Conservation (phyloP, 2,113 vertebrate genomes). For the Felis chaus region DNA sequence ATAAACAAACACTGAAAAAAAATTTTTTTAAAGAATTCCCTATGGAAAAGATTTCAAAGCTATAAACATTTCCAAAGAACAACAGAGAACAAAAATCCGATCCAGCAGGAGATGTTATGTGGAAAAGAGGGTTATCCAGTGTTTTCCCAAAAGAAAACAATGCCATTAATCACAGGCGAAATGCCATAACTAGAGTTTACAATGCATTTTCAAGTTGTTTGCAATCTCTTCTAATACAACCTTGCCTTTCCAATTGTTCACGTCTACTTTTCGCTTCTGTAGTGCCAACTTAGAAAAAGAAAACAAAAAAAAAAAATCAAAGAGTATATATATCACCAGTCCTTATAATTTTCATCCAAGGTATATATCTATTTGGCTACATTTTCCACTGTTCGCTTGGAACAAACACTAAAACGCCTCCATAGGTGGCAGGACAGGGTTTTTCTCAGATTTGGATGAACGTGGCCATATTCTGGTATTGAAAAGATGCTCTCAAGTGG, state of each 20-base stretch:
- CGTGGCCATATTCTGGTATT: neutral
- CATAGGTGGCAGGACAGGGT: neutral
- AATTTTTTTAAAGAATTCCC: neutral
- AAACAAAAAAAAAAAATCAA: conserved; percentile 20
- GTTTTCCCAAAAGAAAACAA: conserved; percentile 37
- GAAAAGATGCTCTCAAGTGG: neutral
- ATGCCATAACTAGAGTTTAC: neutral
- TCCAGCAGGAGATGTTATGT: neutral
- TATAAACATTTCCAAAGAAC: conserved; percentile 47
- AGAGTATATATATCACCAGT: neutral
- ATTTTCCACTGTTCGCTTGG: neutral
- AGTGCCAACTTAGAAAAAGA: conserved; percentile 48
- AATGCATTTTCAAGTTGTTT: neutral
- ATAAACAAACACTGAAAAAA: too few relatives aligned
- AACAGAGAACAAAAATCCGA: conserved; percentile 6
- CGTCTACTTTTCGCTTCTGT: neutral
- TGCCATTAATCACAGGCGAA: neutral
- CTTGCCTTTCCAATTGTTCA: neutral
- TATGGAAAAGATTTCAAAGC: neutral
- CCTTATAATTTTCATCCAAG: neutral
- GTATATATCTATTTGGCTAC: neutral
- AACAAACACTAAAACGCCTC: neutral
- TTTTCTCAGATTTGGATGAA: neutral
- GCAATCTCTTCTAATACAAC: neutral
- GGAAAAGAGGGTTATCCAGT: conserved; percentile 32